These are phyloP conservation scores for Takifugu flavidus DNA, from an alignment of 2,113 vertebrate species.

Conservation along the genomic window DNA sequence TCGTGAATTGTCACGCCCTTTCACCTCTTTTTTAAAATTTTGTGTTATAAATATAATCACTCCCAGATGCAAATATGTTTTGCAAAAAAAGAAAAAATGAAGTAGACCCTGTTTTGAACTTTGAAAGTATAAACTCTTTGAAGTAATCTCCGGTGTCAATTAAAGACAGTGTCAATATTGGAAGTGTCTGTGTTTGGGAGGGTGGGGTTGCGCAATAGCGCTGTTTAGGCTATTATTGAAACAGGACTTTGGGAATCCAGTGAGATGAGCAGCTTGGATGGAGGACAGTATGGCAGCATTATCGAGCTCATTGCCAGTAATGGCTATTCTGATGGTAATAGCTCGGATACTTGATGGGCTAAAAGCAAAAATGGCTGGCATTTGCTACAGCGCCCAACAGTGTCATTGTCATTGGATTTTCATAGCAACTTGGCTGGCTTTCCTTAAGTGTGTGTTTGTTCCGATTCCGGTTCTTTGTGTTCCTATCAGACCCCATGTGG, in stretches of 20 bases:
- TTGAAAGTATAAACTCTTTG: constrained; percentile 27
- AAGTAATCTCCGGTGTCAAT: constrained; percentile 19
- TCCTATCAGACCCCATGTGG: too few relatives aligned
- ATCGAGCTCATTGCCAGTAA: constrained; percentile 45
- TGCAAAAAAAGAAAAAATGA: neutral
- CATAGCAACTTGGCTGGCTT: neutral
- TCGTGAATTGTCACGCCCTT: neutral
- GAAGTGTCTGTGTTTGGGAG: constrained; percentile 27
- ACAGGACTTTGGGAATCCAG: constrained; percentile 25
- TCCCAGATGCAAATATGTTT: constrained; percentile 10
- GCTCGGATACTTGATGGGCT: constrained; percentile 50
- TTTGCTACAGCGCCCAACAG: constrained; percentile 33
- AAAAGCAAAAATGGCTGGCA: constrained; percentile 23
- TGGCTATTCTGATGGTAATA: constrained; percentile 40
- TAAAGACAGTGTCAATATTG: constrained; percentile 30
- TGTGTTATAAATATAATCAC: too few relatives aligned
- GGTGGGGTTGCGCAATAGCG: constrained; percentile 33
- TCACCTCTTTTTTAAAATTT: too few relatives aligned
- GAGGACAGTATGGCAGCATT: constrained; percentile 31
- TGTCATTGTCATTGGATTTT: constrained; percentile 29
- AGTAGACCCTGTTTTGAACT: constrained; percentile 33
- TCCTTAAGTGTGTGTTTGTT: too few relatives aligned
- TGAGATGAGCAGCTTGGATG: constrained; percentile 45
- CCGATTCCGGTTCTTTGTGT: too few relatives aligned
- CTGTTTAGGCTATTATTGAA: constrained; percentile 41